phyloP scores from a whole-genome alignment of 2,113 vertebrate genomes.

The Eretmochelys imbricata region DNA sequence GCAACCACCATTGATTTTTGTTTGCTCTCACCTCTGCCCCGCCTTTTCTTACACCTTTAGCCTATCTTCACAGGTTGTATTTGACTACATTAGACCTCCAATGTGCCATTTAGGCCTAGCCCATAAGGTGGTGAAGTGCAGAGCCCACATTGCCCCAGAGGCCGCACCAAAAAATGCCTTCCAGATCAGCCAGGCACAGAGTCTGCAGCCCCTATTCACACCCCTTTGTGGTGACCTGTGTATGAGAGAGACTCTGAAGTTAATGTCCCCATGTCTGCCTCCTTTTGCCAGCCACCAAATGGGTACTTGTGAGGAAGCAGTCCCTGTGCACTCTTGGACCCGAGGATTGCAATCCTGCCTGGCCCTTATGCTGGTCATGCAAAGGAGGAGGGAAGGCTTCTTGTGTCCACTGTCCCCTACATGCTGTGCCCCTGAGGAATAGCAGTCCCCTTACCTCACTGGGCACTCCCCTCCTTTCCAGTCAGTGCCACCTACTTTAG shows the following conservation, averaged over 20 bases:
- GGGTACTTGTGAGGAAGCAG: background rate
- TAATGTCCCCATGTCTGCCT: background rate
- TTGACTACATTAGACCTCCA: background rate
- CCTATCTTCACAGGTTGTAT: background rate
- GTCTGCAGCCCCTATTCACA: background rate
- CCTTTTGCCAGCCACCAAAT: background rate
- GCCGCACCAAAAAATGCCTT: background rate
- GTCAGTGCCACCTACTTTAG: background rate
- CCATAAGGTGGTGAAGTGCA: background rate
- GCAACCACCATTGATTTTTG: rapidly evolving
- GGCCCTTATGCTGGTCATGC: background rate
- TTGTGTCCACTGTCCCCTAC: background rate
- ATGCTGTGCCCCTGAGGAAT: background rate
- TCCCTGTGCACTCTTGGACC: background rate
- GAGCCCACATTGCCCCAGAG: background rate
- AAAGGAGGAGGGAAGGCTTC: background rate
- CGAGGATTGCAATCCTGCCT: background rate
- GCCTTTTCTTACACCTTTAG: background rate
- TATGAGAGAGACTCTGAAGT: background rate
- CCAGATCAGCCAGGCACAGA: background rate
- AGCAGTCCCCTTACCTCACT: background rate
- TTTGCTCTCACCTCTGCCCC: background rate
- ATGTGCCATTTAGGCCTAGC: background rate
- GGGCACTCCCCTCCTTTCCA: background rate
- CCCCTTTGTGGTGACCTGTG: background rate